Conservation (phyloP, 2,797 vertebrate species). For the Leptoclinus maculatus region DNA sequence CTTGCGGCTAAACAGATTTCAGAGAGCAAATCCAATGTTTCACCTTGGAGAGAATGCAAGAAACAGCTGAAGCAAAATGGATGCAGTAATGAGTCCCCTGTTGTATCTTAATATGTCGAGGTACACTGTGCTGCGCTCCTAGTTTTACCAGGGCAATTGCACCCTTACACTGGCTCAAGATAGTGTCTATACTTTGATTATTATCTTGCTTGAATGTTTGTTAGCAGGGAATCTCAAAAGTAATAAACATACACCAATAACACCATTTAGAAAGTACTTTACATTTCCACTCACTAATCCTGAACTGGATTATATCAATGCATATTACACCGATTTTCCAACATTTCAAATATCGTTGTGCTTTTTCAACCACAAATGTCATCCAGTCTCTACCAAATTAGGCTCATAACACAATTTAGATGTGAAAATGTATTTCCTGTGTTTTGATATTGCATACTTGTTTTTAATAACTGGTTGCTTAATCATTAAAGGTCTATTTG, state of each 20-base stretch:
- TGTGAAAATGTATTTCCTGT: not conserved
- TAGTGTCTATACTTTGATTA: conserved; percentile 14
- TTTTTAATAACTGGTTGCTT: not conserved
- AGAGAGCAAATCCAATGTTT: conserved; percentile 72
- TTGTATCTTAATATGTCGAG: conserved; percentile 61
- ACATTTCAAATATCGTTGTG: not conserved
- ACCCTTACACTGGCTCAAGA: not conserved
- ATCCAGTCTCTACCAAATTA: not conserved
- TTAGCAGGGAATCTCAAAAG: conserved; percentile 5
- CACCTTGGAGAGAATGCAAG: conserved; percentile 59
- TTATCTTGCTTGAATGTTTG: not conserved
- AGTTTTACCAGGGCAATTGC: conserved; percentile 24
- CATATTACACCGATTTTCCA: not conserved
- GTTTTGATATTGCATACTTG: not conserved
- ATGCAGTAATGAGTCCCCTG: conserved; percentile 68
- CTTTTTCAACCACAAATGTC: not conserved
- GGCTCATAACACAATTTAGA: not conserved
- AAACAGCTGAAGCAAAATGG: conserved; percentile 66
- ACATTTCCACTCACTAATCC: not conserved
- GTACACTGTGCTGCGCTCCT: conserved; percentile 19
- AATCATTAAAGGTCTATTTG: not conserved
- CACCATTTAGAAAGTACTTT: not conserved
- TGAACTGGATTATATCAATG: not conserved
- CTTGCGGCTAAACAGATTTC: conserved; percentile 72
- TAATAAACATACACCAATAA: not conserved